These are phyloP conservation scores for Diloba caeruleocephala DNA, from an alignment of 2,888 invertebrate genomes.

Conservation along the genomic window DNA sequence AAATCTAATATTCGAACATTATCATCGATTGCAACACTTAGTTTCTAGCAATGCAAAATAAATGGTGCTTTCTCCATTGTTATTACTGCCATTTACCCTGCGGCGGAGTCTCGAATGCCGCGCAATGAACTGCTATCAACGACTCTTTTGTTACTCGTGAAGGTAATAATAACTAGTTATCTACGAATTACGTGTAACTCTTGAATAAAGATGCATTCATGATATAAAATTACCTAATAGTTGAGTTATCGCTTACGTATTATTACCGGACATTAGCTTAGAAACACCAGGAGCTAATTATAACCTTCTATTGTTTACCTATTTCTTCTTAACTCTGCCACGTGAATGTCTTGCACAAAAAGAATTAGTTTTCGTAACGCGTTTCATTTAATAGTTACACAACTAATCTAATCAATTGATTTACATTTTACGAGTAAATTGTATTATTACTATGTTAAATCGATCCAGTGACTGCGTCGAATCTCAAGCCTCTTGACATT, in stretches of 20 bases:
- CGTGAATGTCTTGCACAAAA: not conserved
- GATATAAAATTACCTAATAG: conserved; percentile 26
- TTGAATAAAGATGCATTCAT: conserved; percentile 44
- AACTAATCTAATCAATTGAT: conserved; percentile 40
- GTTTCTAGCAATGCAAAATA: conserved; percentile 54
- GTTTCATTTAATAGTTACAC: conserved; percentile 15
- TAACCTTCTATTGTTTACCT: too few species aligned
- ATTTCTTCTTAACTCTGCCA: not conserved
- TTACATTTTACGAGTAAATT: conserved; percentile 24
- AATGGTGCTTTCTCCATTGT: conserved; percentile 57
- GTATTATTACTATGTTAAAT: conserved; percentile 7
- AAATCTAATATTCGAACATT: conserved; percentile 43
- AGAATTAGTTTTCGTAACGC: not conserved
- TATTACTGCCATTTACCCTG: conserved; percentile 50
- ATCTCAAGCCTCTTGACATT: conserved; percentile 4
- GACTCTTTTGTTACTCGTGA: conserved; percentile 52
- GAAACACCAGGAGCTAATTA: too few species aligned
- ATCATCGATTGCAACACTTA: conserved; percentile 48
- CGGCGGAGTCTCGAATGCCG: conserved; percentile 40
- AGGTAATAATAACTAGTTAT: conserved; percentile 45
- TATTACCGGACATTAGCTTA: too few species aligned
- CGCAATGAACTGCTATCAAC: conserved; percentile 50
- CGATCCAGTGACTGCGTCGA: conserved; percentile 8
- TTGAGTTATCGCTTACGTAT: conserved; percentile 6
- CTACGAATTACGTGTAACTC: conserved; percentile 36